A percentile compares a stretch with the other conserved stretches of the same genome.
Evolutionary conservation across 2,888 invertebrate species (phyloP).

Genomic region (Agrilus mali): DNA sequence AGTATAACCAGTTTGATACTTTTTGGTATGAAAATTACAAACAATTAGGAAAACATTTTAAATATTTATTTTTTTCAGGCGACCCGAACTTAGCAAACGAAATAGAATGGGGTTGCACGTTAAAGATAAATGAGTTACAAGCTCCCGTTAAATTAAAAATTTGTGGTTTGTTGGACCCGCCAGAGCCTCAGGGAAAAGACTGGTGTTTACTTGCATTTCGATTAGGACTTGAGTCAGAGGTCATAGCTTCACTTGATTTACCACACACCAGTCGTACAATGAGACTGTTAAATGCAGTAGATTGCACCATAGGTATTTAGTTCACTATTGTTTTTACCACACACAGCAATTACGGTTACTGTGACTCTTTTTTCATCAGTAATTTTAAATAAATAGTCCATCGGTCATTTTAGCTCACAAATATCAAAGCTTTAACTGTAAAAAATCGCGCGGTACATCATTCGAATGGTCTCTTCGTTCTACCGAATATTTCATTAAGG

Average conservation of each 20-base stretch:
- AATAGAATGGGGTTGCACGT: constrained; percentile 40
- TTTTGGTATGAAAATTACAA: constrained; percentile 31
- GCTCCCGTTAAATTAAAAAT: constrained; percentile 47
- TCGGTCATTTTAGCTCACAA: no score
- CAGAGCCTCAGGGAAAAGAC: constrained; percentile 58
- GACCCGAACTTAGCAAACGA: constrained; percentile 25
- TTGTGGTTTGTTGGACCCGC: constrained; percentile 57
- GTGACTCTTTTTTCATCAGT: no score
- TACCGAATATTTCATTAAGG: no score
- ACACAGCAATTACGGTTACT: no score
- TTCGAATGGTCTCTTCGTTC: no score
- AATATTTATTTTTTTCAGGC: constrained; percentile 19
- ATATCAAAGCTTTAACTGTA: no score
- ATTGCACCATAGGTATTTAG: constrained; percentile 31
- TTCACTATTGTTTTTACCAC: neutral
- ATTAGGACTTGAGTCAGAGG: constrained; percentile 39
- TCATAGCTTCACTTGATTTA: constrained; percentile 32
- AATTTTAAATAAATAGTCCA: no score
- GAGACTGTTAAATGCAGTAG: constrained; percentile 28
- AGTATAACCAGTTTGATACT: constrained; percentile 43
- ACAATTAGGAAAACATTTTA: neutral
- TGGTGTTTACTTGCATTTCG: constrained; percentile 65
- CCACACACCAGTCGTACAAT: constrained; percentile 32
- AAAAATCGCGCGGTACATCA: no score
- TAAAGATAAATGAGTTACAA: constrained; percentile 46